Conservation (phyloP, 2,888 invertebrate genomes). For the Drosophila ezoana region DNA sequence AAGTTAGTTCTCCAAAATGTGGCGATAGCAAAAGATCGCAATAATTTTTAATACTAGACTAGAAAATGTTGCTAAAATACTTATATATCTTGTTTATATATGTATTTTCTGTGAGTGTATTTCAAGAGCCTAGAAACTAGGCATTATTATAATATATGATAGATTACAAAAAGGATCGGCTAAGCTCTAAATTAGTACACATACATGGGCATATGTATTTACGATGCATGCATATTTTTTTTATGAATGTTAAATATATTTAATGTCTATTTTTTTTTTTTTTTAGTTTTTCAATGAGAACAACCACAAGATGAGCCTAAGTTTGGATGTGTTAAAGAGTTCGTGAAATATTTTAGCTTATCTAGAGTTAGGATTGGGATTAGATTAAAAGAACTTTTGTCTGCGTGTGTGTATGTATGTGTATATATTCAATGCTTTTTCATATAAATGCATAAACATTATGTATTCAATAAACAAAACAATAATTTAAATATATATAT, state of each 20-base stretch:
- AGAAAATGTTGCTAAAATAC: constrained; percentile 74
- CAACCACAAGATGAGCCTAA: constrained; percentile 50
- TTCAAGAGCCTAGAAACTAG: constrained; percentile 38
- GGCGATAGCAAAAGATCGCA: constrained; percentile 55
- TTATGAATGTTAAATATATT: constrained; percentile 18
- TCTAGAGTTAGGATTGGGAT: background rate
- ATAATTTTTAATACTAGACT: constrained; percentile 66
- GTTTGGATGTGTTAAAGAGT: too few relatives aligned
- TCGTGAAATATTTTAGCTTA: too few relatives aligned
- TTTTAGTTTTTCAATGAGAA: constrained; percentile 19
- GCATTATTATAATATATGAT: constrained; percentile 43
- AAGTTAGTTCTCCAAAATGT: constrained; percentile 48
- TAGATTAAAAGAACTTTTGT: constrained; percentile 47
- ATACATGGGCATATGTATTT: constrained; percentile 31
- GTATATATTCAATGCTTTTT: constrained; percentile 52
- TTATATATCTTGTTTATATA: constrained; percentile 45
- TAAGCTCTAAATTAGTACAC: constrained; percentile 65
- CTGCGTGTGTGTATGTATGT: constrained; percentile 27
- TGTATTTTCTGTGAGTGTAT: constrained; percentile 27
- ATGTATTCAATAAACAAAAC: constrained; percentile 43
- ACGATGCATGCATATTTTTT: constrained; percentile 21
- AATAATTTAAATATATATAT: constrained; percentile 27
- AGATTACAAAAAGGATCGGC: constrained; percentile 65
- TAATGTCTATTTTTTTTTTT: background rate
- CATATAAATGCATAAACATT: constrained; percentile 38